Conservation (phyloP, 2,113 vertebrate species). For the Sitta europaea region DNA sequence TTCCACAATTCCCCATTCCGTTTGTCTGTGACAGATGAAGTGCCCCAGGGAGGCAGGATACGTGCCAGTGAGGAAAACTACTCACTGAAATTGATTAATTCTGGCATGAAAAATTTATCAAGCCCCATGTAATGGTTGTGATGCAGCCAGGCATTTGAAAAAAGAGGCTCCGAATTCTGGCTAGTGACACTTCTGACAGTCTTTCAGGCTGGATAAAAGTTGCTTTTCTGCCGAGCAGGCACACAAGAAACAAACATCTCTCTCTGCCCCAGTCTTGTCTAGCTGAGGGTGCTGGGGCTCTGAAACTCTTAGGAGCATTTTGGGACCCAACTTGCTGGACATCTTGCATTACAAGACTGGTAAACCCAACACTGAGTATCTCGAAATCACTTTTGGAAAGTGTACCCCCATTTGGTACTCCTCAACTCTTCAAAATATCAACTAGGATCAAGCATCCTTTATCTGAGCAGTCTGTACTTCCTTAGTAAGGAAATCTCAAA, state of each 20-base stretch:
- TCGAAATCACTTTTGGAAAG: background rate
- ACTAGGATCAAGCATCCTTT: background rate
- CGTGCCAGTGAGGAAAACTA: background rate
- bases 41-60: background rate
- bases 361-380: background rate
- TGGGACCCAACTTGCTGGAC: background rate
- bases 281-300: accelerated
- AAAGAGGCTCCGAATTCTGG: background rate
- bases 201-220: background rate
- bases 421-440: background rate
- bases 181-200: background rate
- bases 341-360: background rate
- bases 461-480: background rate
- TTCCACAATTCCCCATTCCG: background rate
- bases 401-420: background rate
- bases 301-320: background rate
- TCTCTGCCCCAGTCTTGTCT: background rate
- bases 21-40: background rate
- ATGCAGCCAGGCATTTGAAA: accelerated
- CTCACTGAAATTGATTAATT: background rate
- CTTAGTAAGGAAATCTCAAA: background rate
- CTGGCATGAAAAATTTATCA: background rate
- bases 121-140: background rate
- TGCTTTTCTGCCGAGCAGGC: background rate
- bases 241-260: background rate